Conservation (phyloP, 2,797 vertebrate species). For the Gallinago stenura region DNA sequence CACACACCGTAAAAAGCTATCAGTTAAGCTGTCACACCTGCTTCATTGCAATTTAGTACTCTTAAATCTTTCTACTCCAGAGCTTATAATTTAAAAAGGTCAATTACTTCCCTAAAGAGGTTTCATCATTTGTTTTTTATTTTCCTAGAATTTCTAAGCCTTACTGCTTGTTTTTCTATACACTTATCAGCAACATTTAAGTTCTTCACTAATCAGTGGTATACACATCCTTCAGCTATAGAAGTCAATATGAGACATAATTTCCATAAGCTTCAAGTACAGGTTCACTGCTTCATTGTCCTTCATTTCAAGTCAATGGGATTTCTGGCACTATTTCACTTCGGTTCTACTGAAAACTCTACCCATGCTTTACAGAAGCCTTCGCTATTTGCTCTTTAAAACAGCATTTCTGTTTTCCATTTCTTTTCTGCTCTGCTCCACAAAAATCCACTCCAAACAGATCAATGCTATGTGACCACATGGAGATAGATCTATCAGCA, state of each 20-base stretch:
- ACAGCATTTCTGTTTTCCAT: conserved; percentile 11
- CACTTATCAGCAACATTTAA: conserved; percentile 32
- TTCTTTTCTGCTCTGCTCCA: conserved; percentile 14
- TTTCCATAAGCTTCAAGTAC: neutral
- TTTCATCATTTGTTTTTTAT: conserved; percentile 44
- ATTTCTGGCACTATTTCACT: neutral
- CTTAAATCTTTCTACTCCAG: neutral
- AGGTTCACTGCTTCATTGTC: neutral
- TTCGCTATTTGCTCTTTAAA: conserved; percentile 29
- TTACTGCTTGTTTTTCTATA: conserved; percentile 13
- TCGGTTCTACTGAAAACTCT: neutral
- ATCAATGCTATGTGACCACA: conserved; percentile 60
- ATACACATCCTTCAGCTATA: conserved; percentile 8
- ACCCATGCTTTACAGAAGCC: neutral
- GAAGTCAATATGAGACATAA: neutral
- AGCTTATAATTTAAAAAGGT: conserved; percentile 50
- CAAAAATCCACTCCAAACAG: conserved; percentile 61
- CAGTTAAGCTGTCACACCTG: conserved; percentile 54
- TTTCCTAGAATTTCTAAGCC: neutral
- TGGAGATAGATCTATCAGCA: conserved; percentile 61
- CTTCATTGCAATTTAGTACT: conserved; percentile 21
- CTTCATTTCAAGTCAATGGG: neutral
- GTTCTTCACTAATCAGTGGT: conserved; percentile 55
- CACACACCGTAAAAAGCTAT: neutral
- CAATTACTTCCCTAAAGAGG: conserved; percentile 53